Percentiles rank a stretch among this genome's conserved stretches.
These are phyloP conservation scores for Oscheius myriophilus DNA, from an alignment of 2,888 invertebrate species.

Conservation along the genomic window DNA sequence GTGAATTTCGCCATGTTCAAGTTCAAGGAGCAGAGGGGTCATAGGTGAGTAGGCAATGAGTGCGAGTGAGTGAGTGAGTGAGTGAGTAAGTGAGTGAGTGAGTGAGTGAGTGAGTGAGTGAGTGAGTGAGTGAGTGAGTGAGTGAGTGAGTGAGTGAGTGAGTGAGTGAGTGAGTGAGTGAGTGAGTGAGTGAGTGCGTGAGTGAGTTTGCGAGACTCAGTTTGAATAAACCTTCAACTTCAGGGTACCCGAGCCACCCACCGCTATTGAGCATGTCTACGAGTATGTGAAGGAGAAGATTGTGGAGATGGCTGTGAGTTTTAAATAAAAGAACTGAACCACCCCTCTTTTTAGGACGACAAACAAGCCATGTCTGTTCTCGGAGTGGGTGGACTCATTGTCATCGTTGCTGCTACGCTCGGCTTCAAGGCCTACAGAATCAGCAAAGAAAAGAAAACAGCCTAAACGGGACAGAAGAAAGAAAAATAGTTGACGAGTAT, in stretches of 20 bases:
- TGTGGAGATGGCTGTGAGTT: slow-evolving; percentile 61
- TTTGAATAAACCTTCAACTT: neutral
- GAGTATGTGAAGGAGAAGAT: slow-evolving; percentile 68
- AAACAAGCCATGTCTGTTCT: slow-evolving; percentile 66
- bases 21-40: slow-evolving; percentile 66
- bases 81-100: too few species aligned
- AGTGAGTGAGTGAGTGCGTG: too few species aligned
- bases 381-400: slow-evolving; percentile 66
- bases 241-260: slow-evolving; percentile 70
- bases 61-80: too few species aligned
- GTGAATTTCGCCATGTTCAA: slow-evolving; percentile 68
- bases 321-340: neutral
- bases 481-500: too few species aligned
- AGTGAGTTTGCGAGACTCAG: too few species aligned
- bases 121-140: too few species aligned
- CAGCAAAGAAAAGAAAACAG: slow-evolving; percentile 39
- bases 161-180: too few species aligned
- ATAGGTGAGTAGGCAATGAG: slow-evolving; percentile 40
- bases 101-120: too few species aligned
- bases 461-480: slow-evolving; percentile 5
- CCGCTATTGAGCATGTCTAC: slow-evolving; percentile 69
- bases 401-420: slow-evolving; percentile 65
- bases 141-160: too few species aligned
- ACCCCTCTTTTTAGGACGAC: slow-evolving; percentile 61
- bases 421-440: slow-evolving; percentile 66